Base-by-base conservation (phyloP, 2,888 invertebrate species). In the Drosophila bunnanda region DNA sequence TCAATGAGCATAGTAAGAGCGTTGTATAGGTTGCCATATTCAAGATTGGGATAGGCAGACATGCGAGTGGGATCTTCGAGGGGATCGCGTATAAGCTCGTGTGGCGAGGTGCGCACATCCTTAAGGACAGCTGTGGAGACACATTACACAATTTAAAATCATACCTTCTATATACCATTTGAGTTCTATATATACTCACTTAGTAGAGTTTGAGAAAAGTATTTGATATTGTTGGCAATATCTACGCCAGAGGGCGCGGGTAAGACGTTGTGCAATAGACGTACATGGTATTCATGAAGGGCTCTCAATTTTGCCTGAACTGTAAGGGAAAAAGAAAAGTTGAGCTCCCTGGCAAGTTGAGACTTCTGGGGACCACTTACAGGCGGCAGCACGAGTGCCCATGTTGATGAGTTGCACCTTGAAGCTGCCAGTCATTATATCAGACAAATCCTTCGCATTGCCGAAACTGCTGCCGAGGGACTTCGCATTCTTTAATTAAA, bases 231-330 rank as follows among this genome's bases (percentile, higher is more conserved):
- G 93, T 98, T 98, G 76, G 98, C 98, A 92, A 99, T 97, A 93
- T 99, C 99, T 75, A 96, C 94, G 77, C 99, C 99, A 71, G 98
- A 97, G 43, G 99, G 99, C 83, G 97, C 94, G 72, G 99, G 98
- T 92, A 97, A 95, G 83, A 96, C 95, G 89, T 97, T 97, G 94
- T 98, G 97, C 92, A 97, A 95, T 82, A 98, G 94, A 80, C 99
- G 95, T 90, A 97, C 95, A 93, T 99, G 98, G 93, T 97, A 98
- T 93, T 99, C 99, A 93, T 98, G 97, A 81, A 99, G 95, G 92
- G 97, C 98, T 90, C 98, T 96, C 91, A 99, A 96, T 94, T 99
- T 99, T 86, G 99, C 97, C 91, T 98, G 98, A 94, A 99, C 99
- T 99, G 93, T 76, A 44, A 75, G 34, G 25, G 8, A 32, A 56